Base-by-base conservation (phyloP, 2,113 vertebrate species). In the Microtus pennsylvanicus region DNA sequence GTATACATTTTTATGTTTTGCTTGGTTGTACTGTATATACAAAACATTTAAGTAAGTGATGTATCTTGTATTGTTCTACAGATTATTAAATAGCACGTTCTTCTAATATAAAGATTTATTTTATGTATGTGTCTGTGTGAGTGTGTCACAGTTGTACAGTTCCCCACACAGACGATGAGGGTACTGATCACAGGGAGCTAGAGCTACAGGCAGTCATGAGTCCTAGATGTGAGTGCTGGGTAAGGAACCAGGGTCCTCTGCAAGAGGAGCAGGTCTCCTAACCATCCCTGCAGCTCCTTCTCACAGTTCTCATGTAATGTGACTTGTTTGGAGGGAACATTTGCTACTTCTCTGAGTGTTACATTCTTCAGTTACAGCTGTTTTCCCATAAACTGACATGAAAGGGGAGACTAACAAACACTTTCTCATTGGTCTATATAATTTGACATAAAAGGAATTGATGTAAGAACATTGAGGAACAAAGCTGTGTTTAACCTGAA, bases 141-240 rank as follows among this genome's bases (percentile, higher is more conserved):
- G 82, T 30, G 26, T 22, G 3, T 14, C 30, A 16, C 55, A 61
- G 42, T 28, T 58, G 21, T 17, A 61, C 35, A 5, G 6, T 1
- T 38, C 3, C 80, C 22, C 1, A 42, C 7, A 7, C 35, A 38
- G 12, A 1, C 5, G 1, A 61, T 42, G 12, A 61, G 6, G 22
- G 1, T 7, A 38, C 0, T 83, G 24, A 21, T 9, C 19, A 5
- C 35, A 13, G 5, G 12, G 6, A 14, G 1, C 35, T 38, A 38
- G 3, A 61, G 55, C 55, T 58, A 13, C 9, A 42, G 13, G 55
- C 1, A 10, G 10, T 24, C 50, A 24, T 58, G 50, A 22, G 3
- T 81, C 33, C n/a, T 58, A n/a, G 4, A 80, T 55, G 19, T 81
- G 52, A 35, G 2, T 14, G 5, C 13, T 58, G 35, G 33, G 19